Base-by-base conservation (phyloP, 2,113 vertebrate genomes). In the Myrmophylax atrothorax region DNA sequence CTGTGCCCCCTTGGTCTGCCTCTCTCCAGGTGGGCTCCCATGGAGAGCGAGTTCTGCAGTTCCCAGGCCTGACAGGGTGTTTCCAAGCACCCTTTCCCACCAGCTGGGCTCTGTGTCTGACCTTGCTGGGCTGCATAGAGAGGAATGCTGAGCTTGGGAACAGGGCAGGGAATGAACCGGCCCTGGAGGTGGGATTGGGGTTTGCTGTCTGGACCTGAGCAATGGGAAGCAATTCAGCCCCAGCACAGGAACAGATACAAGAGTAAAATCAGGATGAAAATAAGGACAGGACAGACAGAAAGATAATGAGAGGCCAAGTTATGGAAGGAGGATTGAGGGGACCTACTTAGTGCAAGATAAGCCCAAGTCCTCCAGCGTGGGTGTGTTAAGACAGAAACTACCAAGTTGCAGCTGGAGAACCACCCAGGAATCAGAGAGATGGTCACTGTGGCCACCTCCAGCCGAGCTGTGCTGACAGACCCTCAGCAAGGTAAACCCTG, bases 231-330 rank as follows among this genome's bases (percentile, higher is more conserved):
- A 38, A 18, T 38, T 77, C 23, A 12, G 33, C 58, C 46, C 60
- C 55, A 46, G 38, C 31, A 33, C 49, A 63, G 40, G 56, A 63
- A 68, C 10, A 44, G 46, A 50, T 44, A 55, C 0, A 1, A 44
- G 62, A 73, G 59, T 86, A 81, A 92, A 90, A 89, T 59, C 16
- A 10, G 17, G 49, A 68, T 66, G 24, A 37, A 87, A 94, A 19
- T 70, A 31, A 46, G 16, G 82, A 20, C 8, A 7, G 33, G 53
- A 18, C 8, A 7, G 33, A 46, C 52, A 64, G 49, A 77, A 56
- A 68, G 44, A 40, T 75, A 26, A 60, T 0, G 11, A 69, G 42
- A 55, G 44, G 15, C 22, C 59, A 67, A 0, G 42, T 66, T 85
- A 42, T 69, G 24, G 56, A 56, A 68, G 46, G 55, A 68, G 50